Conservation (phyloP, 2,888 invertebrate species). For the Sipunculus nudus region DNA sequence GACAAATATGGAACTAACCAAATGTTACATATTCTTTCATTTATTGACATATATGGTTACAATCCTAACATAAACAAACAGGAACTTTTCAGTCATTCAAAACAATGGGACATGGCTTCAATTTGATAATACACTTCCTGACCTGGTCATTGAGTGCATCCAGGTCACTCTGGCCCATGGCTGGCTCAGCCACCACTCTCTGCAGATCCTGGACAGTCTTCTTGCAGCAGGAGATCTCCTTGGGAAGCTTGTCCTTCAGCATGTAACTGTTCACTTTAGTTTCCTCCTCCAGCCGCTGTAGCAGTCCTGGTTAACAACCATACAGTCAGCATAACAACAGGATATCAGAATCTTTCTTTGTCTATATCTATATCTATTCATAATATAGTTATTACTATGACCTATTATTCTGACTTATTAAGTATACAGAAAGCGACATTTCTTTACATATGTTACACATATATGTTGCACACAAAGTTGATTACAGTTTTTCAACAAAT, state of each 20-base stretch:
- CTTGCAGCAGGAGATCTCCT: conserved; percentile 75
- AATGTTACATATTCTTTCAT: too few species aligned
- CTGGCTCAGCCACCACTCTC: conserved; percentile 75
- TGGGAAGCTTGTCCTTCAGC: conserved; percentile 81
- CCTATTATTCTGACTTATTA: too few species aligned
- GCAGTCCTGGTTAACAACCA: conserved; percentile 70
- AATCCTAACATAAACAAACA: too few species aligned
- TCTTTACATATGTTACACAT: too few species aligned
- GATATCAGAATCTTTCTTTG: not conserved
- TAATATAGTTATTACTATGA: too few species aligned
- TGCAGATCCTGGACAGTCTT: conserved; percentile 77
- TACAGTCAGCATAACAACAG: not conserved
- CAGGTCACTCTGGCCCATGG: conserved; percentile 75
- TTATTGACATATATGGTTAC: too few species aligned
- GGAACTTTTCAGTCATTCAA: too few species aligned
- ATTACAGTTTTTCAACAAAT: too few species aligned
- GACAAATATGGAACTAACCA: not conserved
- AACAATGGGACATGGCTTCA: too few species aligned
- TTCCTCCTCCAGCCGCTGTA: conserved; percentile 81
- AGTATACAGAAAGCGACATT: too few species aligned
- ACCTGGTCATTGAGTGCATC: conserved; percentile 75
- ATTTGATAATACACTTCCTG: conserved; percentile 17
- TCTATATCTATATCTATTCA: too few species aligned
- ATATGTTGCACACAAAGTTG: too few species aligned
- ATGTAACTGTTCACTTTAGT: conserved; percentile 79